These are phyloP conservation scores for Eremobia ochroleuca DNA, from an alignment of 2,888 invertebrate species.

Conservation along the genomic window DNA sequence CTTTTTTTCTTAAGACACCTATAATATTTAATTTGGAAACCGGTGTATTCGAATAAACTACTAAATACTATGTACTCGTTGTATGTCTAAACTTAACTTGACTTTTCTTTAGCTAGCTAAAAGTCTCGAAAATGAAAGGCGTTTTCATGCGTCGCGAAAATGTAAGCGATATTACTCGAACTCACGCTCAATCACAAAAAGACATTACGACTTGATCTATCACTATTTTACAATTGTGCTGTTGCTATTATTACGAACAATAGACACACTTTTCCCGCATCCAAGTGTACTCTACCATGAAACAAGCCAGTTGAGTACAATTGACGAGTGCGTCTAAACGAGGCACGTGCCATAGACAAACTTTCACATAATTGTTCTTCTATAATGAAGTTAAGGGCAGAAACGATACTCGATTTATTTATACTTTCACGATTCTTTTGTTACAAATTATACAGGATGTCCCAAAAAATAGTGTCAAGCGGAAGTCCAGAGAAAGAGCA, in stretches of 20 bases:
- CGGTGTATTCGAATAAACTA: too few relatives aligned
- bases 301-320: conserved; percentile 56
- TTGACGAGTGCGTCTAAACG: conserved; percentile 55
- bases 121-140: background rate
- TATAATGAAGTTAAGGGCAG: conserved; percentile 46
- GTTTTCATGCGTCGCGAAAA: background rate
- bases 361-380: conserved; percentile 58
- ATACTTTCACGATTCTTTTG: conserved; percentile 46
- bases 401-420: conserved; percentile 50
- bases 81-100: background rate
- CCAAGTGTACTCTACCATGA: conserved; percentile 57
- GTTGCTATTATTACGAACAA: conserved; percentile 47
- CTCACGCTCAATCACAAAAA: conserved; percentile 31
- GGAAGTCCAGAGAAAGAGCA: too few relatives aligned
- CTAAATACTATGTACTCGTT: background rate
- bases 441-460: too few relatives aligned
- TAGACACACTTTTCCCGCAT: conserved; percentile 55
- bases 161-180: background rate
- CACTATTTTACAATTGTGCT: conserved; percentile 42
- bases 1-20: background rate
- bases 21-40: background rate
- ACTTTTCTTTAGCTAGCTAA: background rate
- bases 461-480: too few relatives aligned
- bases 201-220: conserved; percentile 37
- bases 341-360: conserved; percentile 43